Conservation (phyloP, 2,888 invertebrate species). For the Schizaphis graminum region DNA sequence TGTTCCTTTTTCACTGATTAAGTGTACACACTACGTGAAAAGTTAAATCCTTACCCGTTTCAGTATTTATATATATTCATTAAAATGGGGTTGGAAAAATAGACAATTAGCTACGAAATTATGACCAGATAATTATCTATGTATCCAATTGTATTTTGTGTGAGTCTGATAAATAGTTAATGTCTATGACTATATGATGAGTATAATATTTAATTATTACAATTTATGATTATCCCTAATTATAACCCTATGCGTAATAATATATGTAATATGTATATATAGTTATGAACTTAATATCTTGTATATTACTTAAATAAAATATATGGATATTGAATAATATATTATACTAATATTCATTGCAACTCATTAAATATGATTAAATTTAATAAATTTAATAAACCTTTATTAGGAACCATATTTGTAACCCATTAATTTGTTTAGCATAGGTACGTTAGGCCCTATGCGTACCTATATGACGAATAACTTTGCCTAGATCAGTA, state of each 20-base stretch:
- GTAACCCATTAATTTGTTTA: not conserved
- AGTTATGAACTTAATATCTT: not conserved
- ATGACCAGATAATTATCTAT: not conserved
- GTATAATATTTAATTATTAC: not conserved
- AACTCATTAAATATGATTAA: not conserved
- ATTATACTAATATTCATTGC: not conserved
- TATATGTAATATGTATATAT: not conserved
- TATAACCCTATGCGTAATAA: not conserved
- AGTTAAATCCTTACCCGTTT: not conserved
- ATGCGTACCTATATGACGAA: constrained; percentile 40
- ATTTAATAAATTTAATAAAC: no score
- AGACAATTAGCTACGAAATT: no score
- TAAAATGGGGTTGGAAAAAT: no score
- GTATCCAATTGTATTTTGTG: not conserved
- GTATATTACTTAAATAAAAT: not conserved
- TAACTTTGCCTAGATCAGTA: constrained; percentile 34
- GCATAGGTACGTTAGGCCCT: no score
- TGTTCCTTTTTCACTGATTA: not conserved
- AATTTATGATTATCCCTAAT: not conserved
- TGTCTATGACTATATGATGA: not conserved
- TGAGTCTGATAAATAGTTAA: no score
- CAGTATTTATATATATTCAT: no score
- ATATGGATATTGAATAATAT: not conserved
- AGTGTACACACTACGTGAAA: not conserved
- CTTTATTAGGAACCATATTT: not conserved